Conservation (phyloP, 92 coral and sea anemone species). For the Bergia sp. region DNA sequence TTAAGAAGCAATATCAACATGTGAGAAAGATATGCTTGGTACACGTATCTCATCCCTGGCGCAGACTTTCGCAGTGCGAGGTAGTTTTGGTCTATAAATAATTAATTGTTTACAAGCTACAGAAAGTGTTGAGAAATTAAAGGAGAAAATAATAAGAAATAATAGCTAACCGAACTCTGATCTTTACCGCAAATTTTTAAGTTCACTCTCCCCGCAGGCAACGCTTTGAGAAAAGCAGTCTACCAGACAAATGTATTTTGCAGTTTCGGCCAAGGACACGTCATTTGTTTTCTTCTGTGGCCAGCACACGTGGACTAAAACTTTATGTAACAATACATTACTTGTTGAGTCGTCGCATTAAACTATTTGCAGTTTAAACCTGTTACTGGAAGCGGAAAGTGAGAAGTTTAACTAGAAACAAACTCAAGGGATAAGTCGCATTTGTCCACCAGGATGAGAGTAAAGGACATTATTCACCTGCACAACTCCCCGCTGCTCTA, state of each 20-base stretch:
- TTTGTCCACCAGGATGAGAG: not conserved
- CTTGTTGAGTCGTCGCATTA: not conserved
- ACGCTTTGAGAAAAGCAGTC: not conserved
- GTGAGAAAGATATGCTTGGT: no score
- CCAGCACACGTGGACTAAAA: not conserved
- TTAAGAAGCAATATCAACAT: no score
- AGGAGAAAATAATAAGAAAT: no score
- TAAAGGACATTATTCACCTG: not conserved
- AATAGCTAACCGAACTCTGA: not conserved
- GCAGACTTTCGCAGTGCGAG: not conserved
- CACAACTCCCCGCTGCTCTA: not conserved
- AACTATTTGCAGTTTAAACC: not conserved
- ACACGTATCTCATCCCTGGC: not conserved
- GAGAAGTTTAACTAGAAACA: not conserved
- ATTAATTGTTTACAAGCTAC: not conserved
- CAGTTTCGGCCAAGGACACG: not conserved
- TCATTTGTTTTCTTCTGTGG: not conserved
- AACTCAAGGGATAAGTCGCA: not conserved
- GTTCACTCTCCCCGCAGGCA: not conserved
- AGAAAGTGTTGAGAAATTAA: no score
- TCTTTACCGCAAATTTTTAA: not conserved
- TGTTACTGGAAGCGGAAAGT: not conserved
- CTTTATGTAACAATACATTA: not conserved
- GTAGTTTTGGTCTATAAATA: not conserved
- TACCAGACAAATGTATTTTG: not conserved